Percentiles rank a stretch among this genome's conserved stretches.
Conservation (phyloP, 2,888 invertebrate genomes). For the Spisula subtruncata region DNA sequence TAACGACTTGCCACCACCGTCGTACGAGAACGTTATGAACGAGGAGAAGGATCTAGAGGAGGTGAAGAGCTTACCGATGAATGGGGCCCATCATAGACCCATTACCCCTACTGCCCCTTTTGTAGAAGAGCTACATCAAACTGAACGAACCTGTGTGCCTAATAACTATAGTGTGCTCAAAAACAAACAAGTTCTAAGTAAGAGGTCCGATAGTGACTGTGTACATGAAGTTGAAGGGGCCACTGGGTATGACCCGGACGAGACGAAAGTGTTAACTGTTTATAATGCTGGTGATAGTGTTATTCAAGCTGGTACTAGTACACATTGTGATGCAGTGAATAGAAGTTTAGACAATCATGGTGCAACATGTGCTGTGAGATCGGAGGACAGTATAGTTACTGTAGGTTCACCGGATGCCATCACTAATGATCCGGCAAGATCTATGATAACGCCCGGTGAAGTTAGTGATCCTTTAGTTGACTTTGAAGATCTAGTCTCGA, state of each 20-base stretch:
- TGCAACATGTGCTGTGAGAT: neutral
- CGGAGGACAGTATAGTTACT: neutral
- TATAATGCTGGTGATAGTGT: constrained; percentile 8
- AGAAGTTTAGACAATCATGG: neutral
- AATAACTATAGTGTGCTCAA: constrained; percentile 61
- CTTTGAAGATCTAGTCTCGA: constrained; percentile 28
- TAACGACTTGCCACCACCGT: constrained; percentile 23
- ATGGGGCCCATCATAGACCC: constrained; percentile 54
- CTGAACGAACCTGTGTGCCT: constrained; percentile 54
- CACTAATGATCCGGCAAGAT: too few relatives aligned
- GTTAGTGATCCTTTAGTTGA: constrained; percentile 16
- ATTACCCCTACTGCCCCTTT: constrained; percentile 68
- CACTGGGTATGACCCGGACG: constrained; percentile 19
- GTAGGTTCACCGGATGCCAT: neutral
- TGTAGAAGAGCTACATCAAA: constrained; percentile 64
- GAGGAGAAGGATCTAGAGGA: constrained; percentile 5
- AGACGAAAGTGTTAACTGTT: constrained; percentile 30
- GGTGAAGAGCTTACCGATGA: constrained; percentile 38
- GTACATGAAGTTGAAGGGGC: neutral
- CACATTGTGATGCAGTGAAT: neutral
- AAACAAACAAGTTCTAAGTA: constrained; percentile 7
- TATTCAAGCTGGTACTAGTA: neutral
- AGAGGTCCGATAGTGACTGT: constrained; percentile 12
- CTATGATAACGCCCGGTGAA: neutral
- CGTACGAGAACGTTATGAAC: constrained; percentile 54